Conservation (phyloP, 1,140 invertebrate genomes). For the Batillaria attramentaria region DNA sequence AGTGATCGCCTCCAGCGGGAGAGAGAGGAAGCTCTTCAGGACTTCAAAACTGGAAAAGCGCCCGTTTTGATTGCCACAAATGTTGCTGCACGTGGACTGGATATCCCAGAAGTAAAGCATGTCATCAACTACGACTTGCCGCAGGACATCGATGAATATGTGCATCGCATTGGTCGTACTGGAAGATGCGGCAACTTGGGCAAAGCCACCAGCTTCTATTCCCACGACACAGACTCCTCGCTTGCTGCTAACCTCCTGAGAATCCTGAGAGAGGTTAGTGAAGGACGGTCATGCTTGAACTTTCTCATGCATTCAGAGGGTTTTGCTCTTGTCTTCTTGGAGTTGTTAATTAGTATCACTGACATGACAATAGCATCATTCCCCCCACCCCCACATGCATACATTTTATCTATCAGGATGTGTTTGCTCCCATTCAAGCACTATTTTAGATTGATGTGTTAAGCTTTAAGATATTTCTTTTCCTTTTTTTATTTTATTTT, state of each 20-base stretch:
- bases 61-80: conserved; percentile 91
- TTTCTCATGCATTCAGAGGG: background rate
- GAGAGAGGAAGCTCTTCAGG: conserved; percentile 87
- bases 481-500: background rate
- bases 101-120: conserved; percentile 86
- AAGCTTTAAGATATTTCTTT: background rate
- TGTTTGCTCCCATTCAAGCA: background rate
- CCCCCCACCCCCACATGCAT: too few species aligned
- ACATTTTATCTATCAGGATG: background rate
- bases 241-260: conserved; percentile 80
- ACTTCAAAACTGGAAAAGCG: conserved; percentile 78
- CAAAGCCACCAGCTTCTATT: conserved; percentile 90
- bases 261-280: conserved; percentile 77
- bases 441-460: background rate
- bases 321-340: conserved; percentile 14
- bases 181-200: conserved; percentile 94
- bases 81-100: conserved; percentile 90
- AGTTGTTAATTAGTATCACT: conserved; percentile 24
- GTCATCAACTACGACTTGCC: conserved; percentile 96
- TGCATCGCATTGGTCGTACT: conserved; percentile 95
- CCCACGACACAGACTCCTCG: conserved; percentile 75
- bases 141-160: conserved; percentile 88
- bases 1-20: conserved; percentile 88
- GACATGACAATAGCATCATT: background rate
- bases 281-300: background rate